Base-by-base conservation (phyloP, 2,797 vertebrate genomes). In the Hyperoplus immaculatus region DNA sequence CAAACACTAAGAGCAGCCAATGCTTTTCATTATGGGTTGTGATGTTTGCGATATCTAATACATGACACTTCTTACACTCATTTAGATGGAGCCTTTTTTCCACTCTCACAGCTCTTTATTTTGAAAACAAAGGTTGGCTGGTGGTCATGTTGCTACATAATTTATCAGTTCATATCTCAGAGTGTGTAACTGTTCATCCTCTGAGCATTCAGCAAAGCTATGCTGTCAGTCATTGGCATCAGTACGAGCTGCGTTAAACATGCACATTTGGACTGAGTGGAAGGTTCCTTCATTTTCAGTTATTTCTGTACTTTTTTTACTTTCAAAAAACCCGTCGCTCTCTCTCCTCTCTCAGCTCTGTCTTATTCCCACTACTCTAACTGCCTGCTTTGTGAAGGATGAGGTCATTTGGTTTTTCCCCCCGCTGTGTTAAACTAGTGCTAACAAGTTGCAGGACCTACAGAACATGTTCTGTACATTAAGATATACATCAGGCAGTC, bases 381-480 rank as follows among this genome's bases (percentile, higher is more conserved):
- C 91, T 93, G 90, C 68, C 73, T 79, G 90, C 90, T 92, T 92
- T 93, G 91, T 91, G 90, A 91, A 74, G 72, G 89, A 94, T 95
- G 93, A 96, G 88, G 91, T 95, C 91, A 95, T 93, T 88, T 69
- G 83, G 90, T 86, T 89, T 91, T 90, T 86, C 36, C 77, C 87
- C 87, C 86, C n/a, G 59, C 84, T 83, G 90, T 86, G 90, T 90
- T 92, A 87, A 94, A 94, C 93, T 87, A 93, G 92, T 92, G 92
- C 93, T 94, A 95, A 95, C 94, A 95, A 94, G 93, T 94, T 94
- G 90, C 93, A 95, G 88, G 89, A 91, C 85, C 85, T 90, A 93
- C 89, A 94, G 88, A 94, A 92, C 89, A 92, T 89, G 90, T 91
- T 92, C 92, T 93, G 89, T 92, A 92, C 92, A 93, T 95, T 93